Conservation (phyloP, 2,113 vertebrate genomes). For the Aldabrachelys gigantea region DNA sequence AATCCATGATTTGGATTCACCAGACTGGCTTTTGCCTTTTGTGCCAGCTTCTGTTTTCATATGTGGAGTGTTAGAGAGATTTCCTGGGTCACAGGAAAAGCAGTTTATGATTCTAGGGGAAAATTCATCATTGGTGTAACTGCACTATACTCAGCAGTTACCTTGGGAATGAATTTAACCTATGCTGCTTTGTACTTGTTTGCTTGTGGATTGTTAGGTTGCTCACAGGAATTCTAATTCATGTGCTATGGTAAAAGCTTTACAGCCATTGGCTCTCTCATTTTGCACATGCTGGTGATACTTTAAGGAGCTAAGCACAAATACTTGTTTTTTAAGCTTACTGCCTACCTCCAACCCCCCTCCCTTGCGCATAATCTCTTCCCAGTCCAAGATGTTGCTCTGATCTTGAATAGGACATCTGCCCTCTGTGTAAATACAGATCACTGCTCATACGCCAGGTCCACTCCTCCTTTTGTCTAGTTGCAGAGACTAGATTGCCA, state of each 20-base stretch:
- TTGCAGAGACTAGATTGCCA: not conserved
- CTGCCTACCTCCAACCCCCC: constrained; percentile 17
- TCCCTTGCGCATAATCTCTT: constrained; percentile 19
- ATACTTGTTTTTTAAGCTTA: constrained; percentile 39
- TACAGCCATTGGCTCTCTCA: not conserved
- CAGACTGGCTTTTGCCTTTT: not conserved
- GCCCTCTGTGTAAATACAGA: not conserved
- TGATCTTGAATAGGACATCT: constrained; percentile 41
- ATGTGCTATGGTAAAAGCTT: not conserved
- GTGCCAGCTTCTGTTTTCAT: not conserved
- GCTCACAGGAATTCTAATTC: constrained; percentile 17
- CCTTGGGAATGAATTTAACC: not conserved
- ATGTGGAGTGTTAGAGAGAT: not conserved
- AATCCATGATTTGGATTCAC: not conserved
- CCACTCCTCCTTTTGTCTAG: constrained; percentile 27
- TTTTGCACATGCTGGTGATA: constrained; percentile 18
- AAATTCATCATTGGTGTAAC: not conserved
- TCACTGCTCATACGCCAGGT: constrained; percentile 13
- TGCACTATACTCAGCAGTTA: not conserved
- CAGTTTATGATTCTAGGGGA: not conserved
- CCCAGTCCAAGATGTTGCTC: not conserved
- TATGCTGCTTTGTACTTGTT: constrained; percentile 11
- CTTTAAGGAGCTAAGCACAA: not conserved
- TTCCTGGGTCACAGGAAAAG: constrained; percentile 8
- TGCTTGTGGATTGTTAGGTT: not conserved